These are phyloP conservation scores for Catamblyrhynchus diadema DNA, from an alignment of 2,797 vertebrate genomes.

Conservation along the genomic window DNA sequence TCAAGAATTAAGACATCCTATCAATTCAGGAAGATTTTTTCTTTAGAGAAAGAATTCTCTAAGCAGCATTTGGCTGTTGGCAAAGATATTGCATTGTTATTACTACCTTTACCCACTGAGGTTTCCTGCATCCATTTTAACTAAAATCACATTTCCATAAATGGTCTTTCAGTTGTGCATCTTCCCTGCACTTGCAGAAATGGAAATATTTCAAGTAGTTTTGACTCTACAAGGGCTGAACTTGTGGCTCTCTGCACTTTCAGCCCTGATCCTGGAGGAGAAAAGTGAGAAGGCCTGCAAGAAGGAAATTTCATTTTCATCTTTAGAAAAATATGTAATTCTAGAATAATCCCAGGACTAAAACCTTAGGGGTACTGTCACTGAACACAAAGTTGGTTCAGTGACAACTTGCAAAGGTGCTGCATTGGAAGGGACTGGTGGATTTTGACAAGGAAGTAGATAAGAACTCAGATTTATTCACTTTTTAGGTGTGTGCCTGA, in stretches of 20 bases:
- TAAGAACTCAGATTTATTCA: neutral
- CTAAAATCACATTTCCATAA: neutral
- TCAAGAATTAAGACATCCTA: neutral
- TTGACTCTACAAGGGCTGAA: neutral
- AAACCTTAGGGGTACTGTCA: neutral
- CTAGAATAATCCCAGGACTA: neutral
- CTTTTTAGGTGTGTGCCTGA: neutral
- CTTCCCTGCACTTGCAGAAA: neutral
- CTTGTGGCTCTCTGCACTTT: neutral
- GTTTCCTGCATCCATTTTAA: neutral
- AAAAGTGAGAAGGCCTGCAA: neutral
- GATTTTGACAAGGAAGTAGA: neutral
- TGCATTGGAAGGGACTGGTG: neutral
- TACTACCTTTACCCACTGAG: neutral
- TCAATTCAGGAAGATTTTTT: neutral
- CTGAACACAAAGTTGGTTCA: neutral
- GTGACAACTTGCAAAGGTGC: neutral
- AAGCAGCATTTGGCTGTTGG: neutral
- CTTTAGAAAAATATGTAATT: neutral
- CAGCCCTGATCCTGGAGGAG: fast-evolving
- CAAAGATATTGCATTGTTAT: neutral
- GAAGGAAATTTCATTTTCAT: neutral
- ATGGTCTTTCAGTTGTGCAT: neutral
- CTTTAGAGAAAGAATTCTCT: neutral
- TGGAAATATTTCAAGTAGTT: neutral